Conservation (phyloP, 2,113 vertebrate species). For the Tragelaphus imberbis region DNA sequence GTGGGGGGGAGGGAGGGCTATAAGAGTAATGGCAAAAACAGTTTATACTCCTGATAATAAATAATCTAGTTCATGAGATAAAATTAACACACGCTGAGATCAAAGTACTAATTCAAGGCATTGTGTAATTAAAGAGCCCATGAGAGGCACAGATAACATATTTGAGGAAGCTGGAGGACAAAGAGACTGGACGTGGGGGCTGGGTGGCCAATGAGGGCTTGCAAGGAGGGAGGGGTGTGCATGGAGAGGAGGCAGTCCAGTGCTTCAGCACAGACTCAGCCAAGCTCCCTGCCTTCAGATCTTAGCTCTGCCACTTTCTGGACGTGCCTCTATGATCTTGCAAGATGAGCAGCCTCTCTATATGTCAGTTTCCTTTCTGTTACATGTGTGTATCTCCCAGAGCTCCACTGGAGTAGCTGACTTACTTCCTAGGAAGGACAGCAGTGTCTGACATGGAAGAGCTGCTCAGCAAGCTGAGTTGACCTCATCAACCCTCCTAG, state of each 20-base stretch:
- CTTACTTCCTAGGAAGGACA: not conserved
- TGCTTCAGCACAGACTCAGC: not conserved
- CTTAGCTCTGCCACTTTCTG: not conserved
- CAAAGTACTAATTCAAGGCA: slow-evolving; percentile 49
- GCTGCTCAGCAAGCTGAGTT: not conserved
- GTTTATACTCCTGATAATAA: slow-evolving; percentile 63
- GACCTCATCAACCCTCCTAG: not conserved
- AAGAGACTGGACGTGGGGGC: not conserved
- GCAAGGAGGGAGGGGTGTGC: not conserved
- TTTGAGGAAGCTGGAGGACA: slow-evolving; percentile 35
- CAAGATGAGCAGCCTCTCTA: not conserved
- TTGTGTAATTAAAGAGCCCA: slow-evolving; percentile 41
- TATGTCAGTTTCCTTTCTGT: not conserved
- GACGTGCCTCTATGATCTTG: not conserved
- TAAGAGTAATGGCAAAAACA: not conserved
- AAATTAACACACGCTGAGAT: slow-evolving; percentile 52
- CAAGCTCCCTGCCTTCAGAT: not conserved
- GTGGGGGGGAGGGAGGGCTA: not conserved
- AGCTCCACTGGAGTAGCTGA: not conserved
- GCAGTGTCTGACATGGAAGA: too few relatives aligned
- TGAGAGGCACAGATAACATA: slow-evolving; percentile 1
- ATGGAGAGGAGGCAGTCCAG: not conserved
- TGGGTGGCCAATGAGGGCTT: not conserved
- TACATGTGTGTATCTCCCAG: not conserved
- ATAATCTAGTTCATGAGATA: slow-evolving; percentile 66